Evolutionary conservation across 2,113 vertebrate genomes (phyloP).

Genomic region (Macquaria ambigua): DNA sequence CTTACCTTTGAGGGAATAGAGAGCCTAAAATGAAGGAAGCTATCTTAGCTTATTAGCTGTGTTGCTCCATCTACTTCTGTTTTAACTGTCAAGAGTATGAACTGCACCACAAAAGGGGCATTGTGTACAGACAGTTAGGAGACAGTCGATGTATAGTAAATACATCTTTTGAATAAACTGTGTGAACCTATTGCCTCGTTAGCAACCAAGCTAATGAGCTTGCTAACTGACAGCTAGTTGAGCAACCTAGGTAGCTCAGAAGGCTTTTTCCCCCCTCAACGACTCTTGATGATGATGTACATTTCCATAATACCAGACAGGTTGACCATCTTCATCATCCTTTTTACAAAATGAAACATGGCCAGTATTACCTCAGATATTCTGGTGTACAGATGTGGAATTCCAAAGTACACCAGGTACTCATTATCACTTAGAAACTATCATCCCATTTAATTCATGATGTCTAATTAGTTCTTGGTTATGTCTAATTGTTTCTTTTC

Average conservation of each 20-base stretch:
- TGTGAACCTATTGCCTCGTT: neutral
- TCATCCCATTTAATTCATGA: neutral
- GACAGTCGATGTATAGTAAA: neutral
- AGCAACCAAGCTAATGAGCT: neutral
- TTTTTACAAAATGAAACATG: neutral
- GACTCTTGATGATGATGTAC: too few species aligned
- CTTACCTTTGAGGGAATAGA: neutral
- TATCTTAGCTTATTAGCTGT: neutral
- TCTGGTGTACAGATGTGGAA: neutral
- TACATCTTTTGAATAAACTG: neutral
- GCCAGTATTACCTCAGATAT: neutral
- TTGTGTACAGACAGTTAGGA: neutral
- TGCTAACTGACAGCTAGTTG: neutral
- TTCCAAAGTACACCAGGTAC: neutral
- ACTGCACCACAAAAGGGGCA: neutral
- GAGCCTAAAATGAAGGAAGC: neutral
- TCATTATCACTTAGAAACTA: neutral
- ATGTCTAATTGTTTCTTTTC: neutral
- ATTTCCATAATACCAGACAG: too few species aligned
- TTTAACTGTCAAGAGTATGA: neutral
- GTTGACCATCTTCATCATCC: too few species aligned
- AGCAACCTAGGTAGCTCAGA: neutral
- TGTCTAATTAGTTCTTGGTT: neutral
- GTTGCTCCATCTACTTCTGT: neutral
- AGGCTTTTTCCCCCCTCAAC: neutral